These are phyloP conservation scores for Drosophila meridionalis DNA, from an alignment of 2,888 invertebrate genomes.

Conservation along the genomic window DNA sequence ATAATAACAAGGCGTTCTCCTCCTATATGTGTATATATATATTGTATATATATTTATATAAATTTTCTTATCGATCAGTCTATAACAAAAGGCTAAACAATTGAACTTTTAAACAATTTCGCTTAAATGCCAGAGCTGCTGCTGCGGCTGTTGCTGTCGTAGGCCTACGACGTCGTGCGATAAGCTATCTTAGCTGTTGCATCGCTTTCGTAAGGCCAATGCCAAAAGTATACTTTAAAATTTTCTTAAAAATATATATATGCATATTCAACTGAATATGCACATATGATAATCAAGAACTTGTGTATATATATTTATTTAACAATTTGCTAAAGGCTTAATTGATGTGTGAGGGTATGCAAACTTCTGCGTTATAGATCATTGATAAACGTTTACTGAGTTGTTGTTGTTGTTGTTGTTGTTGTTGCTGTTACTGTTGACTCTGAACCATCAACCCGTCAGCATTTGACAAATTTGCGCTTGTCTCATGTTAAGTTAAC, in stretches of 20 bases:
- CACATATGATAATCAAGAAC: background rate
- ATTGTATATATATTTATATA: slow-evolving; percentile 7
- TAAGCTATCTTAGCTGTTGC: background rate
- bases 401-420: slow-evolving; percentile 10
- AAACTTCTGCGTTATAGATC: slow-evolving; percentile 14
- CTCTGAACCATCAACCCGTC: slow-evolving; percentile 31
- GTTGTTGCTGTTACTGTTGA: slow-evolving; percentile 9
- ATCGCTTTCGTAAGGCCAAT: background rate
- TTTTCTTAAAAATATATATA: background rate
- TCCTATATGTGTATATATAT: slow-evolving; percentile 11
- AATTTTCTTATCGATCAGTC: slow-evolving; percentile 44
- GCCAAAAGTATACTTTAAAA: background rate
- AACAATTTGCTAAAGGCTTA: background rate
- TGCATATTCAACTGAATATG: background rate
- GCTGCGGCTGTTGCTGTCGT: slow-evolving; percentile 16
- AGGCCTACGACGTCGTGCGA: slow-evolving; percentile 10
- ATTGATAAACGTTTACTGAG: slow-evolving; percentile 14
- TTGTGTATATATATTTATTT: background rate
- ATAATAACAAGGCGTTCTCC: slow-evolving; percentile 68
- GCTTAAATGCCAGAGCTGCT: slow-evolving; percentile 16
- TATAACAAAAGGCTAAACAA: slow-evolving; percentile 39
- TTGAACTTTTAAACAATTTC: slow-evolving; percentile 38
- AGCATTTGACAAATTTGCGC: slow-evolving; percentile 54
- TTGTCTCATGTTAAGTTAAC: slow-evolving; percentile 55
- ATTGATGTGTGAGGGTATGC: slow-evolving; percentile 24